These are phyloP conservation scores for Branchinecta sandiegonensis DNA, from an alignment of 2,888 invertebrate genomes.

Conservation along the genomic window DNA sequence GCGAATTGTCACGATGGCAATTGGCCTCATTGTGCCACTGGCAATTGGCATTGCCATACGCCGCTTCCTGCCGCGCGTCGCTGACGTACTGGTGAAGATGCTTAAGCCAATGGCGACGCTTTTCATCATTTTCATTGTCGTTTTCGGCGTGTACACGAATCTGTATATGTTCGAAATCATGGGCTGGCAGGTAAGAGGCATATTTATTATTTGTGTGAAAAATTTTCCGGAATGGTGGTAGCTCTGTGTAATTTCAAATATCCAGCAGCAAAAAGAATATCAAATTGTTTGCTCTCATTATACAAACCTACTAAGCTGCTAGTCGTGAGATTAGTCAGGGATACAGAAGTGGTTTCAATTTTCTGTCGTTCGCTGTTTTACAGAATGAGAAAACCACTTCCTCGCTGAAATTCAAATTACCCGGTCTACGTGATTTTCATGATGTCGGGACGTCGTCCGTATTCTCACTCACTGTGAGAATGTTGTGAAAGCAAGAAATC, in stretches of 20 bases:
- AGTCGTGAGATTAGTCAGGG: not conserved
- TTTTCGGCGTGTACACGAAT: conserved; percentile 78
- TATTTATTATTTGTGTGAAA: not conserved
- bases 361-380: too few relatives aligned
- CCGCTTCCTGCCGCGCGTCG: conserved; percentile 49
- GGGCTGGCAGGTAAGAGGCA: conserved; percentile 58
- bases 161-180: conserved; percentile 74
- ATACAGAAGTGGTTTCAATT: too few relatives aligned
- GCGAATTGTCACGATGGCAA: conserved; percentile 56
- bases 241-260: too few relatives aligned
- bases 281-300: not conserved
- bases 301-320: not conserved
- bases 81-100: conserved; percentile 55
- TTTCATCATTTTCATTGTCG: conserved; percentile 63
- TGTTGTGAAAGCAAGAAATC: too few relatives aligned
- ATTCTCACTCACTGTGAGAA: too few relatives aligned
- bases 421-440: too few relatives aligned
- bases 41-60: conserved; percentile 52
- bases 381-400: too few relatives aligned
- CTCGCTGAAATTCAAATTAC: too few relatives aligned
- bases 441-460: too few relatives aligned
- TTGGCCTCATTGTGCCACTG: conserved; percentile 61
- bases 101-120: conserved; percentile 68
- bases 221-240: too few relatives aligned
- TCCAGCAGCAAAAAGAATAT: not conserved